Conservation (phyloP, 2,888 invertebrate species). For the Stegana nigrithorax region DNA sequence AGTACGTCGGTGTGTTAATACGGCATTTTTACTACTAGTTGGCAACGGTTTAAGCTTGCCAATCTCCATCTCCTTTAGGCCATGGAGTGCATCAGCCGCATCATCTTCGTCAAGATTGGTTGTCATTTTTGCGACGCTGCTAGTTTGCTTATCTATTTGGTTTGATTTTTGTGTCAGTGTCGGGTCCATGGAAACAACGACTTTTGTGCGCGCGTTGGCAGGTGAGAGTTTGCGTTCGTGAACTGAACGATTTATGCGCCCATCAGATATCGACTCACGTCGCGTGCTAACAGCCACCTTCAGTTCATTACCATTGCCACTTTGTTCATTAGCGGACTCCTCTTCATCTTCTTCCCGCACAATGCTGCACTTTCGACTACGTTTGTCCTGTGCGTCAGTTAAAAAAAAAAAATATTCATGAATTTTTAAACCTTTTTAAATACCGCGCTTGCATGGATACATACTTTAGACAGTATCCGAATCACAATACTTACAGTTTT, state of each 20-base stretch:
- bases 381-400: constrained; percentile 63
- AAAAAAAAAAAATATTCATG: neutral
- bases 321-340: constrained; percentile 75
- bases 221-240: constrained; percentile 72
- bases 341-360: constrained; percentile 94
- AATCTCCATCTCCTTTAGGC: constrained; percentile 63
- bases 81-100: constrained; percentile 47
- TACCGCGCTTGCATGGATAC: neutral
- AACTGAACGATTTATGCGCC: constrained; percentile 78
- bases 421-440: constrained; percentile 5
- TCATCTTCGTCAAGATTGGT: constrained; percentile 38
- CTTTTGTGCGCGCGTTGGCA: constrained; percentile 72
- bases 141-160: constrained; percentile 52
- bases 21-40: constrained; percentile 62
- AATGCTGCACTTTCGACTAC: constrained; percentile 89
- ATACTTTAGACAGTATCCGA: neutral
- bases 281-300: constrained; percentile 72
- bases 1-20: constrained; percentile 72
- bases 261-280: constrained; percentile 84
- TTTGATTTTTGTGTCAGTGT: constrained; percentile 58
- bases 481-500: constrained; percentile 46
- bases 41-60: constrained; percentile 61
- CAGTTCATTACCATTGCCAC: constrained; percentile 72
- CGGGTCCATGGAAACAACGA: constrained; percentile 58
- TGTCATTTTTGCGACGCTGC: constrained; percentile 32